phyloP scores from a whole-genome alignment of 2,888 invertebrate genomes.

The Sturmia bella region DNA sequence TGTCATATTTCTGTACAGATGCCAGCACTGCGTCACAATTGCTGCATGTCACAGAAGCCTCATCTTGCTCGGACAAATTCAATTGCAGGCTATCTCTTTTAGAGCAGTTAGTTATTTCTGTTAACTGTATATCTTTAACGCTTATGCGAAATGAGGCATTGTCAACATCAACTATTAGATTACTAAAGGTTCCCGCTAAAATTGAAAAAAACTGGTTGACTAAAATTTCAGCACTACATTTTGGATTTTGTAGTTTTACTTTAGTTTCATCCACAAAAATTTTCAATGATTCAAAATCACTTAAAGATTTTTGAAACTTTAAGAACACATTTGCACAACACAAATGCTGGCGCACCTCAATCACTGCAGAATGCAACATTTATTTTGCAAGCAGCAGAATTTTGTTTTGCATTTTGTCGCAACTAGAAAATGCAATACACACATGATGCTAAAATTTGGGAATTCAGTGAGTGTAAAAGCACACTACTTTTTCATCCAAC shows the following conservation, averaged over 20 bases:
- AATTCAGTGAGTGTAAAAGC: no score
- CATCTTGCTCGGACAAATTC: constrained; percentile 71
- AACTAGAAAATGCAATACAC: no score
- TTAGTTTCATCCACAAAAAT: constrained; percentile 70
- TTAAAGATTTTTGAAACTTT: constrained; percentile 74
- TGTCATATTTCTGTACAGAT: constrained; percentile 67
- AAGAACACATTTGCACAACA: constrained; percentile 77
- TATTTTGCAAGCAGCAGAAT: constrained; percentile 17
- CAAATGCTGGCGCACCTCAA: constrained; percentile 79
- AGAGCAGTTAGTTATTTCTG: constrained; percentile 14
- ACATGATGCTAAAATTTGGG: no score
- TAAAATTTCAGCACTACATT: constrained; percentile 68
- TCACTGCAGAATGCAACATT: constrained; percentile 76
- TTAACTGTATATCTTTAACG: constrained; percentile 70
- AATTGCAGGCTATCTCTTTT: constrained; percentile 3
- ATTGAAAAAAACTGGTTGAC: constrained; percentile 74
- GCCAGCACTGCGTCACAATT: constrained; percentile 73
- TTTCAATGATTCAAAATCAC: constrained; percentile 73
- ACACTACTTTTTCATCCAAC: no score
- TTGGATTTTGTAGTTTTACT: constrained; percentile 67
- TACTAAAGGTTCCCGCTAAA: constrained; percentile 74
- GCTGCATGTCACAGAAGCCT: constrained; percentile 73
- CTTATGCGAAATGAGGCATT: constrained; percentile 78
- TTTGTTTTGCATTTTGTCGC: background rate
- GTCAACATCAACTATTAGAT: constrained; percentile 72